Percentiles rank a stretch among this genome's conserved stretches.
These are phyloP conservation scores for Drosophila ustulata DNA, from an alignment of 2,888 invertebrate species.

Conservation along the genomic window DNA sequence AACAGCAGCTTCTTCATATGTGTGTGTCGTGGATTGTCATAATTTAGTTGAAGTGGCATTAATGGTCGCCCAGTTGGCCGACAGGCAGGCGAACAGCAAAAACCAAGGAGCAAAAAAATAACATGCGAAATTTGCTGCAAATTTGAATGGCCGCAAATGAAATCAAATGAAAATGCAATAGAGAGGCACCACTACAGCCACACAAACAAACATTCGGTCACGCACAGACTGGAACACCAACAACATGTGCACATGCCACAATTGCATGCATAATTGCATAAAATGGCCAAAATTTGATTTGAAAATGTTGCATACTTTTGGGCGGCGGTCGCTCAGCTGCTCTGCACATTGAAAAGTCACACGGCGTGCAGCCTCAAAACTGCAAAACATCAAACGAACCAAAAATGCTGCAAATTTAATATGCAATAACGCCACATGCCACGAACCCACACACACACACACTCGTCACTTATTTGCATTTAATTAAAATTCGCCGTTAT, in stretches of 20 bases:
- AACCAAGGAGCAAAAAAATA: conserved; percentile 23
- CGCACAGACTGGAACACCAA: conserved; percentile 9
- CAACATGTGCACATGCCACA: conserved; percentile 53
- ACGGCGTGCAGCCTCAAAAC: conserved; percentile 48
- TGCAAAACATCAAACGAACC: conserved; percentile 54
- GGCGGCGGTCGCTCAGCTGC: conserved; percentile 49
- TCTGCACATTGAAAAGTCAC: conserved; percentile 67
- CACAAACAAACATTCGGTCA: conserved; percentile 17
- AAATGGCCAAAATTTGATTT: conserved; percentile 73
- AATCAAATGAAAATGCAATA: conserved; percentile 71
- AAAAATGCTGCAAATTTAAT: conserved; percentile 71
- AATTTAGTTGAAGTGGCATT: conserved; percentile 76
- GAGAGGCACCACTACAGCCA: conserved; percentile 16
- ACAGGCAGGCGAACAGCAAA: conserved; percentile 15
- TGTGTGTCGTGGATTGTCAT: conserved; percentile 52
- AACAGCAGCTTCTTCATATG: conserved; percentile 11
- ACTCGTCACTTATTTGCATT: conserved; percentile 69
- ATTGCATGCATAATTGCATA: conserved; percentile 77
- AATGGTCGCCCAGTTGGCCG: conserved; percentile 55
- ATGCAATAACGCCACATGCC: conserved; percentile 53
- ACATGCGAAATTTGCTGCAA: conserved; percentile 27
- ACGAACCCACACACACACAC: conserved; percentile 16
- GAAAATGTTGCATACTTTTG: conserved; percentile 66
- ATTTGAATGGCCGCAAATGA: conserved; percentile 66
- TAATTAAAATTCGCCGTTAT: conserved; percentile 75